Base-by-base conservation (phyloP, 2,888 invertebrate species). In the Ophioninae sp. region DNA sequence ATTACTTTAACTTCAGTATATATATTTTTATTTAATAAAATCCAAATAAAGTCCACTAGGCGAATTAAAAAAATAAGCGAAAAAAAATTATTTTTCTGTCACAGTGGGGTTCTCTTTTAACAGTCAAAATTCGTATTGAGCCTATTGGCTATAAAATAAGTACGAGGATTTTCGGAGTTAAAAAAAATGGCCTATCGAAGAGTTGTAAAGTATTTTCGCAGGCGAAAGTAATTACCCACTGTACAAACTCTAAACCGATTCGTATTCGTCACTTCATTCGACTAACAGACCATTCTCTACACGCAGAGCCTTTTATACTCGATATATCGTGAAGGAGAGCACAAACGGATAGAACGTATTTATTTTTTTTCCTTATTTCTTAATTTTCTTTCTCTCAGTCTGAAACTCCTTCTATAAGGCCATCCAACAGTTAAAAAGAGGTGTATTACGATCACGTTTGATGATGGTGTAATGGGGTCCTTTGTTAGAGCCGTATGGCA, bases 401-500 rank as follows among this genome's bases (percentile, higher is more conserved):
- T 56, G 37, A 82, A 82, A 86, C 87, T 87, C 84, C 87, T 86
- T 86, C 88, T 85, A 87, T 82, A 70, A 30, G 23, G 23, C 62
- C 57, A 64, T 44, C 56, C 69, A 20, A 23, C 30, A 67, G 57
- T 68, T 62, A 23, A 41, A 50, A 77, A 69, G 44, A 73, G 67
- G 44, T 56, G 44, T 64, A 78, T 67, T 70, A 76, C 81, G 79
- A 84, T 85, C 69, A 83, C 82, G 77, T 68, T 77, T 76, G 68
- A 85, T 73, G 30, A 77, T 75, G 73, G 44, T 37, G 50, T 50
- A 37, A 76, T 56, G 59, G 81, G 69, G 79, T 83, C 82, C 84
- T 84, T 79, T 83, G 64, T 39, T 70, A 69, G 81, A 81, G 64
- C 74, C 85, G 84, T 84, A 83, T 86, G 88, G 89, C 90, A 89